Conservation (phyloP, 2,888 invertebrate genomes). For the Thecophora atra region DNA sequence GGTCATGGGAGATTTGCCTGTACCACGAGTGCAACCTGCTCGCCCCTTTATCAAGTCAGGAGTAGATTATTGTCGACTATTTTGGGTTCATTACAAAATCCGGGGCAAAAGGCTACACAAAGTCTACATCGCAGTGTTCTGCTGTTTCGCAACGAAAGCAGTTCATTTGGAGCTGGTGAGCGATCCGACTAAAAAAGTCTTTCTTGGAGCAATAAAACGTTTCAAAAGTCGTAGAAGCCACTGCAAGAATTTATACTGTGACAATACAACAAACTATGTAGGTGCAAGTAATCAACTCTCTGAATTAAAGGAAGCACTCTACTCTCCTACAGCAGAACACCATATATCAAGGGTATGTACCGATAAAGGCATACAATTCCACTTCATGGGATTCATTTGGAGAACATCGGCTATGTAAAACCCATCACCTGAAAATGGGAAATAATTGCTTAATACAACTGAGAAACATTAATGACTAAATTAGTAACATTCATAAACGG, state of each 20-base stretch:
- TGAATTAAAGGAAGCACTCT: neutral
- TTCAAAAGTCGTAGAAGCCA: neutral
- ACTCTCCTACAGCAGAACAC: neutral
- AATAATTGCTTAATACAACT: no score
- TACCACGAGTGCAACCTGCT: neutral
- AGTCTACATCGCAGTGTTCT: neutral
- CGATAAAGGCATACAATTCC: neutral
- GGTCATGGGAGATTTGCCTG: constrained; percentile 3
- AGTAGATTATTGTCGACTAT: constrained; percentile 4
- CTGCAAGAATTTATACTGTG: neutral
- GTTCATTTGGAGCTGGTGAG: neutral
- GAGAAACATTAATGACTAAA: no score
- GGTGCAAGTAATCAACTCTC: neutral
- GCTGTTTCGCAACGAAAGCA: neutral
- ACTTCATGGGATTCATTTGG: no score
- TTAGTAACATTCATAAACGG: no score
- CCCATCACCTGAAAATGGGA: no score
- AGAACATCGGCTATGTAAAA: no score
- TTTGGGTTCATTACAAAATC: neutral
- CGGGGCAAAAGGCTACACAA: neutral
- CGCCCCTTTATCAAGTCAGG: neutral
- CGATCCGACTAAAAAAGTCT: neutral
- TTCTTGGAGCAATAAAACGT: neutral
- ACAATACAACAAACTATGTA: neutral
- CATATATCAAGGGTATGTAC: neutral